A percentile compares a stretch with the other conserved stretches of the same genome.
Evolutionary conservation across 1,140 invertebrate species (phyloP).

Genomic region (Liolophura sinensis): DNA sequence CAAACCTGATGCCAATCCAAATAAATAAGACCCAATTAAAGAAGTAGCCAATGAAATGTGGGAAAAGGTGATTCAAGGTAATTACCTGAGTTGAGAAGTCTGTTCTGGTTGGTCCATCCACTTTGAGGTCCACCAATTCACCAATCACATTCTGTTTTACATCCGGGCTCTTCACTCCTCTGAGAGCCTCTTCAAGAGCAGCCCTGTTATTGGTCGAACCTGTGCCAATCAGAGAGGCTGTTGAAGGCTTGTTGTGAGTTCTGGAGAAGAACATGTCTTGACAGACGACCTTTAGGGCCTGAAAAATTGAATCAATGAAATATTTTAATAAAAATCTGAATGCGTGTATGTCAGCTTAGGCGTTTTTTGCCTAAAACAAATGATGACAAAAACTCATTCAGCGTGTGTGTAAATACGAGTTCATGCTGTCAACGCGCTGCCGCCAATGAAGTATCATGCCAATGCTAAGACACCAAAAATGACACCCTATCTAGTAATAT

Average conservation of each 20-base stretch:
- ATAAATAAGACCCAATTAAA: too few species aligned
- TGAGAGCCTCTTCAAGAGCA: conserved; percentile 42
- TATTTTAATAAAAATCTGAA: too few species aligned
- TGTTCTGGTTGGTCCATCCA: conserved; percentile 32
- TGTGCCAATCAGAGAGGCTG: conserved; percentile 26
- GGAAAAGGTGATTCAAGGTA: neutral
- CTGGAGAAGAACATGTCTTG: conserved; percentile 58
- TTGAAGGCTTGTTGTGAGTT: conserved; percentile 30
- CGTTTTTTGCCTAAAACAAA: too few species aligned
- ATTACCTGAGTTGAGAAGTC: conserved; percentile 44
- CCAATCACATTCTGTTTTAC: conserved; percentile 40
- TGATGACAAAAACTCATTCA: too few species aligned
- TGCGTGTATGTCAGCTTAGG: too few species aligned
- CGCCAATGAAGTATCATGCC: too few species aligned
- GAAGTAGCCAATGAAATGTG: neutral
- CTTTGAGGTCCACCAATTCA: conserved; percentile 48
- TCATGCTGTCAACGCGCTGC: too few species aligned
- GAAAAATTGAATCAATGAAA: conserved; percentile 9
- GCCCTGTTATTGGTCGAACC: conserved; percentile 25
- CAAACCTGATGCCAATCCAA: neutral
- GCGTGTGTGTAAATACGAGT: too few species aligned
- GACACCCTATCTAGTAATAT: too few species aligned
- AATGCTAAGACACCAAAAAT: too few species aligned
- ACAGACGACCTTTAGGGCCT: conserved; percentile 51
- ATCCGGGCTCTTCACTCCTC: conserved; percentile 29